Conservation (phyloP, 1,140 invertebrate species). For the Caerostris darwini region DNA sequence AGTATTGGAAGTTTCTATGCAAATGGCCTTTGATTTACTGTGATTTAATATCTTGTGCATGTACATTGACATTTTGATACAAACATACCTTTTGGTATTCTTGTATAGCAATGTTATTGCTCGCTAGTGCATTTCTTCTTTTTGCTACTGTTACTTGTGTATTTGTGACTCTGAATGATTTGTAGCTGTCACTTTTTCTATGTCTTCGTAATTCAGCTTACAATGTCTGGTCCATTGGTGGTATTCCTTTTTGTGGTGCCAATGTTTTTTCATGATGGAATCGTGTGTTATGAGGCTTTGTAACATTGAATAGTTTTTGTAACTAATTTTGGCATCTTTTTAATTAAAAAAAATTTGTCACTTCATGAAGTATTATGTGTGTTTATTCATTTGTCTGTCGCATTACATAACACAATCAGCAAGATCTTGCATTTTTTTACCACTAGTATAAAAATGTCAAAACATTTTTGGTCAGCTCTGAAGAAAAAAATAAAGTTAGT, state of each 20-base stretch:
- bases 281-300: conserved; percentile 70
- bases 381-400: conserved; percentile 22
- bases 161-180: conserved; percentile 27
- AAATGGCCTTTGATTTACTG: conserved; percentile 68
- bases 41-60: conserved; percentile 59
- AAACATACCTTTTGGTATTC: conserved; percentile 41
- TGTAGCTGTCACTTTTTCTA: conserved; percentile 67
- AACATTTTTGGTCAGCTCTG: too few relatives aligned
- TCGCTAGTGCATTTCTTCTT: conserved; percentile 67
- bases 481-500: too few relatives aligned
- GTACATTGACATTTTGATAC: conserved; percentile 61
- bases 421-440: too few relatives aligned
- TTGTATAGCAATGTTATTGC: conserved; percentile 42
- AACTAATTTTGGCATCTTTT: conserved; percentile 77
- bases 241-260: conserved; percentile 72
- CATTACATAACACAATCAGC: background rate
- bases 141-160: conserved; percentile 55
- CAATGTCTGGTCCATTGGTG: conserved; percentile 74
- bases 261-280: conserved; percentile 71
- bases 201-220: conserved; percentile 66
- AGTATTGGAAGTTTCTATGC: background rate
- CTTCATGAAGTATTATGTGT: conserved; percentile 21
- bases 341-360: conserved; percentile 71
- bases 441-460: too few relatives aligned
- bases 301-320: conserved; percentile 73